Base-by-base conservation (phyloP, 2,113 vertebrate genomes). In the Caranx melampygus region DNA sequence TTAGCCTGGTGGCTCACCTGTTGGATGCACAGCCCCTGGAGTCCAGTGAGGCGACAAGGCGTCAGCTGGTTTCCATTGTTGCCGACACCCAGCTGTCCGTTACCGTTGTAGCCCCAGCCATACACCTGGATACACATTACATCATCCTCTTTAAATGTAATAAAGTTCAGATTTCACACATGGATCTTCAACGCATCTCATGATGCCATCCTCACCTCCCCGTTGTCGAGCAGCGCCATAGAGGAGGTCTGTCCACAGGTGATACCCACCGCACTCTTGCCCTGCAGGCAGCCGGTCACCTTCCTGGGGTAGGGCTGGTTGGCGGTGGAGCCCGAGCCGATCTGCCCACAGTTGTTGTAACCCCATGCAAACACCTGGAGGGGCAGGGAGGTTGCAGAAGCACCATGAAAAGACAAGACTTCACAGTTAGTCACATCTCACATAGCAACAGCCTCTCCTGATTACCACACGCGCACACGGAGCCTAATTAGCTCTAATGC, bases 31-130 rank as follows among this genome's bases (percentile, higher is more conserved):
- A 96, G 80, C 0, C 95, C 94, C 34, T 97, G 96, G 5, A 98
- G 86, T 0, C 94, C 94, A 9, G 92, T 75, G 49, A 98, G 91
- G 63, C 96, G 90, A 62, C 96, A 96, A 0, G 98, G 97, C 0
- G 95, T 96, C 66, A 98, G 91, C 64, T 97, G 97, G 82, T 99
- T 99, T 47, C 96, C 95, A 0, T 96, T 99, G 90, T 96, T 97
- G 0, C 97, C 97, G 52, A 98, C 89, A 18, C 98, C 98, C 0
- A 99, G 94, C 91, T 99, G 98, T 1, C 98, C 98, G 2, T 97
- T 98, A 37, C 97, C 97, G 52, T 99, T 99, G 86, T 97, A 98
- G 40, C 98, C 98, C 98, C 98, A 99, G 87, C 95, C 95, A 54
- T 97, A 99, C 0, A 98, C 96, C 98, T 92, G 13, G 26, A 72